Conservation (phyloP, 2,113 vertebrate genomes). For the Muscicapa adusta region DNA sequence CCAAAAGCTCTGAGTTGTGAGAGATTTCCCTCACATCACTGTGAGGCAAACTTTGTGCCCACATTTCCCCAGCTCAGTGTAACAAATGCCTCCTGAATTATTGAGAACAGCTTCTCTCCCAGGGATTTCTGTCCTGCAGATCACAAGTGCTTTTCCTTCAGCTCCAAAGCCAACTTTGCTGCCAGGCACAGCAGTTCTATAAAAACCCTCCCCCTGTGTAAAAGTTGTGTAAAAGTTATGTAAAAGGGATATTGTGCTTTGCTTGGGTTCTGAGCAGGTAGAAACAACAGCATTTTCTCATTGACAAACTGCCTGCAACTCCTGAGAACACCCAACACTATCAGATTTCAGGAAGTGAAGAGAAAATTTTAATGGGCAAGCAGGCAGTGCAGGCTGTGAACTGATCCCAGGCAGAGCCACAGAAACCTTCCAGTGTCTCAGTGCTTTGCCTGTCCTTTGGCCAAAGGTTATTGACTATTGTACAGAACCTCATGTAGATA, state of each 20-base stretch:
- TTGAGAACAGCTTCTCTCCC: background rate
- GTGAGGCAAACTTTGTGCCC: background rate
- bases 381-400: background rate
- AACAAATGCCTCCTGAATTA: background rate
- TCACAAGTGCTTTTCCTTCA: background rate
- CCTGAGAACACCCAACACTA: background rate
- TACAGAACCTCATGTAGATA: background rate
- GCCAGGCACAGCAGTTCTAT: background rate
- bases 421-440: background rate
- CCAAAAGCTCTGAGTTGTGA: background rate
- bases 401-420: background rate
- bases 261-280: background rate
- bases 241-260: background rate
- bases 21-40: background rate
- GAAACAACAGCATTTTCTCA: background rate
- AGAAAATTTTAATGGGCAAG: background rate
- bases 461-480: background rate
- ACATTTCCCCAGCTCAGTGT: background rate
- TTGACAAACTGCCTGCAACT: background rate
- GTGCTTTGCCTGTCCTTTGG: background rate
- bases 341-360: background rate
- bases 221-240: background rate
- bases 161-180: background rate
- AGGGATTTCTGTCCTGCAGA: background rate
- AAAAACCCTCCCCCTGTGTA: background rate